A percentile compares a stretch with the other conserved stretches of the same genome.
Evolutionary conservation across 1,140 invertebrate genomes (phyloP).

Genomic region (Aphelenchoides besseyi): DNA sequence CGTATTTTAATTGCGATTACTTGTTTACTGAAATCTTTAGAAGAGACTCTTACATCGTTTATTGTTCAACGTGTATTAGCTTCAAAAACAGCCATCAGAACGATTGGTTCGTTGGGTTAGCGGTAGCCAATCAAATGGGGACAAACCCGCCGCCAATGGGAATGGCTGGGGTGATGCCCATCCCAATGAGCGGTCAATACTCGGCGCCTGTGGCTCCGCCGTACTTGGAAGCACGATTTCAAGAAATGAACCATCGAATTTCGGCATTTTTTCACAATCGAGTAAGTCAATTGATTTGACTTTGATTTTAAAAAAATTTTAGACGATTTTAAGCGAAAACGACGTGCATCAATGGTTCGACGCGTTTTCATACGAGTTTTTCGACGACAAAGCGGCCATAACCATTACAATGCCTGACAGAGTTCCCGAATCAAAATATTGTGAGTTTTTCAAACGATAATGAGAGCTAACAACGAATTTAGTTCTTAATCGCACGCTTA

Average conservation of each 20-base stretch:
- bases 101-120: too few relatives aligned
- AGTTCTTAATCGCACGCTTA: slow-evolving; percentile 7
- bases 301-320: too few relatives aligned
- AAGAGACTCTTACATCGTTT: too few relatives aligned
- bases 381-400: slow-evolving; percentile 3
- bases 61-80: too few relatives aligned
- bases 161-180: slow-evolving; percentile 1
- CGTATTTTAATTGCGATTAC: too few relatives aligned
- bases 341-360: slow-evolving; percentile 13
- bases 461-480: too few relatives aligned
- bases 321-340: neutral
- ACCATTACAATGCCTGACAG: slow-evolving; percentile 6
- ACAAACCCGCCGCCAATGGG: neutral
- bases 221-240: neutral
- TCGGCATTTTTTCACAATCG: neutral
- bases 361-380: slow-evolving; percentile 19
- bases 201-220: neutral
- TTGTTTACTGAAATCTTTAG: too few relatives aligned
- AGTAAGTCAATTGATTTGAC: slow-evolving; percentile 7
- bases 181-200: neutral
- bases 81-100: too few relatives aligned
- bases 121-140: neutral
- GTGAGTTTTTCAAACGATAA: slow-evolving; percentile 20
- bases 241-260: slow-evolving; percentile 14
- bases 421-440: slow-evolving; percentile 2